Evolutionary conservation across 2,113 vertebrate genomes (phyloP).

Genomic region (Saccopteryx bilineata): DNA sequence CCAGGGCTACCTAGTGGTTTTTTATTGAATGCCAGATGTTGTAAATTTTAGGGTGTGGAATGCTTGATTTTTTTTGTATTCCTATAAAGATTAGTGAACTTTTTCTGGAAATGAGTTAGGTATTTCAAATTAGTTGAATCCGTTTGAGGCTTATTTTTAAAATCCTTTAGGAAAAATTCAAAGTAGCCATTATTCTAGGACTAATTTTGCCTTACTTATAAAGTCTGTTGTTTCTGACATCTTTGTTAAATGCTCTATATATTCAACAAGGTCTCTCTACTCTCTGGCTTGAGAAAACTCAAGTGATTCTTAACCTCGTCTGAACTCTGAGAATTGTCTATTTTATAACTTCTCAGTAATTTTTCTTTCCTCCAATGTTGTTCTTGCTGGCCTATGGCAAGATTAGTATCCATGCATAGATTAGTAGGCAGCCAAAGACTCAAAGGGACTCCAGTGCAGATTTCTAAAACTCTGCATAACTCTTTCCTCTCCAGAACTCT

Average conservation of each 20-base stretch:
- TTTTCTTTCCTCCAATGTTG: neutral
- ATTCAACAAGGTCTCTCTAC: neutral
- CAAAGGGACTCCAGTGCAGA: neutral
- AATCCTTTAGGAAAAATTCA: neutral
- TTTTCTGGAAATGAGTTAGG: neutral
- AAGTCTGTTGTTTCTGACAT: neutral
- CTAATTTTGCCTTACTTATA: neutral
- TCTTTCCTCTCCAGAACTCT: neutral
- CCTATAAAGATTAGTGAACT: neutral
- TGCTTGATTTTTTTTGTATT: neutral
- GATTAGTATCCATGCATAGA: neutral
- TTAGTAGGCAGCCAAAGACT: neutral
- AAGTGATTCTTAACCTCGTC: neutral
- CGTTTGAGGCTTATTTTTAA: neutral
- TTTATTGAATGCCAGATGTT: conserved; percentile 15
- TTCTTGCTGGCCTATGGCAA: neutral
- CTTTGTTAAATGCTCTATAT: neutral
- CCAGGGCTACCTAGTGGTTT: neutral
- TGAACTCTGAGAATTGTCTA: neutral
- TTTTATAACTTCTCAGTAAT: neutral
- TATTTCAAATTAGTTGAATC: neutral
- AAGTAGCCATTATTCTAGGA: neutral
- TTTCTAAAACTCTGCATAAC: neutral
- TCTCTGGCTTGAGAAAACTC: neutral
- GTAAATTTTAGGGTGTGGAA: neutral